Base-by-base conservation (phyloP, 2,113 vertebrate species). In the Ammodytes dubius region DNA sequence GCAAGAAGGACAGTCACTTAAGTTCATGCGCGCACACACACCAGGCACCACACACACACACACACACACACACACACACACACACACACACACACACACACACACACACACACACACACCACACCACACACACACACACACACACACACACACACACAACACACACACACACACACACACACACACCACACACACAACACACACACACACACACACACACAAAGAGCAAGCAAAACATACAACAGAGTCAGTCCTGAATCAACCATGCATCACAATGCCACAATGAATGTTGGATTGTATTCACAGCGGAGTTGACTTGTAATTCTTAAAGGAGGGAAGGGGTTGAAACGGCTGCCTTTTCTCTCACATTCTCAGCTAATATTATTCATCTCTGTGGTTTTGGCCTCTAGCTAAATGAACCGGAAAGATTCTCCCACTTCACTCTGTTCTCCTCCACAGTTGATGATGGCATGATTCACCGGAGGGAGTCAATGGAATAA, bases 331-430 rank as follows among this genome's bases (percentile, higher is more conserved):
- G 54, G 63, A 77, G 15, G 40, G 56, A 71, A 74, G 64, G 67
- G 61, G 70, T 53, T 60, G 65, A 78, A 68, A 56, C 63, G 13
- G 43, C 42, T 43, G 64, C 17, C 66, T 46, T 27, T 77, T 76
- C 60, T 46, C 45, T 77, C 60, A 80, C 70, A 79, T 79, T 82
- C 73, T 68, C 46, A 35, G 57, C 54, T 7, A 69, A 88, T 89
- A 84, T 87, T 74, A 87, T 90, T 88, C 88, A 68, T 89, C 53
- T 53, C 42, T 89, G 91, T 68, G 87, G 91, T 81, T 92, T 90
- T 46, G 70, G 63, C 39, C 79, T 53, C 67, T 47, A 5, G 82
- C 47, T 89, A 74, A 93, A 91, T 91, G 82, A 78, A 65, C 47
- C 17, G 49, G 77, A 78, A 86, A 77, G 47, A 35, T 71, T 85